Percentiles rank a stretch among this genome's conserved stretches.
These are phyloP conservation scores for Cecropterus lyciades DNA, from an alignment of 1,140 invertebrate species.

Conservation along the genomic window DNA sequence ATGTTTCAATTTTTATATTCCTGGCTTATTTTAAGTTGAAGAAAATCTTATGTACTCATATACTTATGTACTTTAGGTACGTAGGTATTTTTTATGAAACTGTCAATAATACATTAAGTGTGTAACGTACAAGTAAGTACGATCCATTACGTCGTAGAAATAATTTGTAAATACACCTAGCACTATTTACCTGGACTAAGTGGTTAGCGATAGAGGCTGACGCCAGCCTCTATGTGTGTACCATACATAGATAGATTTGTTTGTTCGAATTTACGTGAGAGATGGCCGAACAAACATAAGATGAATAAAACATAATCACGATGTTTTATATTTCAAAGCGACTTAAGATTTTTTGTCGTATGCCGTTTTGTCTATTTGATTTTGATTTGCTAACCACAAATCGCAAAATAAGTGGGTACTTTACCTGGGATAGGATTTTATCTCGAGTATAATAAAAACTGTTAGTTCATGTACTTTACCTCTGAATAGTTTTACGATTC, in stretches of 20 bases:
- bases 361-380: background rate
- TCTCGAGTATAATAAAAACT: background rate
- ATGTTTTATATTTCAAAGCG: background rate
- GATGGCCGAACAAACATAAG: background rate
- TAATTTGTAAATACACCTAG: conserved; percentile 24
- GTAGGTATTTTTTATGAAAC: conserved; percentile 1
- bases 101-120: conserved; percentile 5
- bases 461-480: background rate
- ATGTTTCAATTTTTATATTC: too few relatives aligned
- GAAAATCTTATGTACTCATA: too few relatives aligned
- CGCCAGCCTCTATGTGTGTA: conserved; percentile 2
- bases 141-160: conserved; percentile 10
- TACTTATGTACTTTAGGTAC: background rate
- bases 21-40: too few relatives aligned
- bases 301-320: background rate
- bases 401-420: background rate
- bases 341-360: too few relatives aligned
- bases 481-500: background rate
- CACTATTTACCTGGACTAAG: conserved; percentile 15
- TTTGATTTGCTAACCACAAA: background rate
- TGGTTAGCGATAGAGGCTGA: conserved; percentile 10
- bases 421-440: background rate
- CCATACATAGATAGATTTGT: background rate
- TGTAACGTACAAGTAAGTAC: conserved; percentile 2
- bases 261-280: conserved; percentile 5